Percentiles rank a stretch among this genome's conserved stretches.
phyloP scores from a whole-genome alignment of 2,113 vertebrate species.

The Acanthisitta chloris region DNA sequence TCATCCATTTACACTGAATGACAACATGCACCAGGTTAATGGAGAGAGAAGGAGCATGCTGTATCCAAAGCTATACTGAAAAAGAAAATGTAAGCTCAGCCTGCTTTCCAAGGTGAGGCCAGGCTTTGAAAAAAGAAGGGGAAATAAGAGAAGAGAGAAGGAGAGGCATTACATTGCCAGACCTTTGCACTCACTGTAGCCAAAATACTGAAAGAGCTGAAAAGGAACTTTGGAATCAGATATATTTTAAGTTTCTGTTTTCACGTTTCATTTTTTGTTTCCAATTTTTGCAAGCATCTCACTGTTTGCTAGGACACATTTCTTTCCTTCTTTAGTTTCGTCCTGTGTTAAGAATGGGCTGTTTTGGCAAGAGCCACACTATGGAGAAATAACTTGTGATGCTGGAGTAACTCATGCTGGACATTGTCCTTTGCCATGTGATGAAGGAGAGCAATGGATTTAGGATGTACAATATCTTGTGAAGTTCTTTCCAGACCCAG shows the following conservation, averaged over 20 bases:
- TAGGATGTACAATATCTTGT: background rate
- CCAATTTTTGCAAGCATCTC: constrained; percentile 36
- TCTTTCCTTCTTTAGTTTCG: constrained; percentile 58
- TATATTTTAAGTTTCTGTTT: constrained; percentile 45
- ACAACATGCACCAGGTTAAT: background rate
- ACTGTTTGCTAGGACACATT: constrained; percentile 16
- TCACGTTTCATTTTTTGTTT: constrained; percentile 50
- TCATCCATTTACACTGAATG: background rate
- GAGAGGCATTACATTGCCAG: background rate
- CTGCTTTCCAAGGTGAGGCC: background rate
- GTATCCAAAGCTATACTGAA: background rate
- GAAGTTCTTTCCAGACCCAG: background rate
- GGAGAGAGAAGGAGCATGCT: background rate
- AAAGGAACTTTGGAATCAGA: constrained; percentile 16
- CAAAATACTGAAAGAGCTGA: constrained; percentile 36
- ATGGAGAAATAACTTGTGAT: constrained; percentile 10
- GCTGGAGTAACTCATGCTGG: background rate
- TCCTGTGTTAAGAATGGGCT: background rate
- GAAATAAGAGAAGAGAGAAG: background rate
- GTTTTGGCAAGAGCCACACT: background rate
- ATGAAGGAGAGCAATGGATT: background rate
- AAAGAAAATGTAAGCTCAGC: background rate
- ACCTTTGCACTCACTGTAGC: background rate
- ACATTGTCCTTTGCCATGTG: background rate
- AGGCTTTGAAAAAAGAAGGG: background rate